Evolutionary conservation across 2,888 invertebrate genomes (phyloP).

Genomic region (Reticulitermes lucifugus): DNA sequence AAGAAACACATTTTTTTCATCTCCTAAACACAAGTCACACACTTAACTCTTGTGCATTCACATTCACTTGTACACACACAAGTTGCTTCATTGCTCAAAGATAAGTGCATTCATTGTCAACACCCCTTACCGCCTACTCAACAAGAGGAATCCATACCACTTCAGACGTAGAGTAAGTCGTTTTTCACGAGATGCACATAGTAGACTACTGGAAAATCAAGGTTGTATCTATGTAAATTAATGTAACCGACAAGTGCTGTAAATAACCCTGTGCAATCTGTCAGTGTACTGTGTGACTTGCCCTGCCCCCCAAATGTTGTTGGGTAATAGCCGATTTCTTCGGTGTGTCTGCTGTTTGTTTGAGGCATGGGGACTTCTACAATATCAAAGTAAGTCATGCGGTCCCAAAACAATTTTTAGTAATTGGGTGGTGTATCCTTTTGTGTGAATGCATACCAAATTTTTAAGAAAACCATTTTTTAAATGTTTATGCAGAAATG

Average conservation of each 20-base stretch:
- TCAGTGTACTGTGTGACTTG: not conserved
- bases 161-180: constrained; percentile 20
- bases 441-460: not conserved
- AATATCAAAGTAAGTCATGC: not conserved
- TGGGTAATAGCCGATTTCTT: not conserved
- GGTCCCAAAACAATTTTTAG: not conserved
- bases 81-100: constrained; percentile 42
- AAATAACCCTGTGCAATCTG: constrained; percentile 20
- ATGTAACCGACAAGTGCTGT: constrained; percentile 1
- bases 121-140: constrained; percentile 38
- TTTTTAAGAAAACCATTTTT: not conserved
- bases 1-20: not conserved
- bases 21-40: constrained; percentile 3
- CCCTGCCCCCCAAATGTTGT: not conserved
- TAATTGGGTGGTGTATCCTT: not conserved
- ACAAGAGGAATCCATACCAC: not conserved
- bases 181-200: constrained; percentile 40
- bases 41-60: not conserved
- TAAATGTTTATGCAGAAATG: not conserved
- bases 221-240: constrained; percentile 3
- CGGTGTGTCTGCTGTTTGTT: not conserved
- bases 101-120: constrained; percentile 43
- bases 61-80: constrained; percentile 1
- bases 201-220: constrained; percentile 2
- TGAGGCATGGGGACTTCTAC: not conserved